Percentiles rank a stretch among this genome's conserved stretches.
Conservation (phyloP, 2,888 invertebrate genomes). For the Seladonia tumulorum region DNA sequence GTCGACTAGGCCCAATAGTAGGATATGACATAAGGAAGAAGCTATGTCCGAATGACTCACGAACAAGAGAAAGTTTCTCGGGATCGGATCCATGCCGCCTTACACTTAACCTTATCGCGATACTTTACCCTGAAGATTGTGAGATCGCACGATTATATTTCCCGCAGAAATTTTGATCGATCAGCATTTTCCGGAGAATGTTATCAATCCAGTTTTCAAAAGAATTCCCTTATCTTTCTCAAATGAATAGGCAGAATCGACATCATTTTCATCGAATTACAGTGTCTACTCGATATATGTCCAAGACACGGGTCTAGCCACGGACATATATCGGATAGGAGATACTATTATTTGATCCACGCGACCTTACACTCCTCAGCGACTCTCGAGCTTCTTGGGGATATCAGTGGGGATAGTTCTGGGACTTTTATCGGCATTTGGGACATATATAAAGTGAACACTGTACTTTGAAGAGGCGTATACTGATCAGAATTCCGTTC, state of each 20-base stretch:
- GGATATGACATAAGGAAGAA: conserved; percentile 75
- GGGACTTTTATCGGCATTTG: too few species aligned
- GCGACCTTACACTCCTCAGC: too few species aligned
- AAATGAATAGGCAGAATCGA: neutral
- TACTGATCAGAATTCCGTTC: neutral
- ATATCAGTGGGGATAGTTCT: too few species aligned
- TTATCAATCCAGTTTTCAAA: neutral
- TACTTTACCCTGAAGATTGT: conserved; percentile 17
- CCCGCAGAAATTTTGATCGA: neutral
- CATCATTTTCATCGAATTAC: neutral
- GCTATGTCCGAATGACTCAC: conserved; percentile 72
- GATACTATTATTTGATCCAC: too few species aligned
- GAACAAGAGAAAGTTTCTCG: conserved; percentile 62
- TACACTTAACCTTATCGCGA: conserved; percentile 45
- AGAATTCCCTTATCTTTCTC: neutral
- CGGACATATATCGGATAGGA: too few species aligned
- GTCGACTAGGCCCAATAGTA: conserved; percentile 16
- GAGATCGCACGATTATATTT: neutral
- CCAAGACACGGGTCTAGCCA: too few species aligned
- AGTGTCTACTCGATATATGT: too few species aligned
- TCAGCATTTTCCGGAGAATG: neutral
- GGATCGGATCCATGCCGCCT: conserved; percentile 15
- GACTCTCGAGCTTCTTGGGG: too few species aligned
- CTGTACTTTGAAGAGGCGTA: too few species aligned
- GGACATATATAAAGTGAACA: too few species aligned